phyloP scores from a whole-genome alignment of 2,113 vertebrate genomes.

The Sceloporus tristichus region DNA sequence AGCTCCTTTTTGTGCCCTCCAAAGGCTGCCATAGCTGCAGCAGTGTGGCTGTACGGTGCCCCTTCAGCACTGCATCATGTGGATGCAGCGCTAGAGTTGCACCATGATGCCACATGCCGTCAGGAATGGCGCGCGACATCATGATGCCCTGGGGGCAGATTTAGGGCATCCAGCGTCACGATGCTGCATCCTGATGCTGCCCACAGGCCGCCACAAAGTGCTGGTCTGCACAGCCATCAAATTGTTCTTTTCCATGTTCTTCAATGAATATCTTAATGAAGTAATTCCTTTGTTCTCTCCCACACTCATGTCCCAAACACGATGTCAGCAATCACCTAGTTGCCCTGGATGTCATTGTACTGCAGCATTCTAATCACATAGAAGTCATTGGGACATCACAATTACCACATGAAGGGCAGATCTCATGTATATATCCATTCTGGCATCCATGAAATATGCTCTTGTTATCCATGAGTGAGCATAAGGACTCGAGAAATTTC shows the following conservation, averaged over 20 bases:
- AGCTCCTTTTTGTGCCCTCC: too few relatives aligned
- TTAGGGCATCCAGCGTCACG: too few relatives aligned
- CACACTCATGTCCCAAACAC: neutral
- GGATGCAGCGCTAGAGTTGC: too few relatives aligned
- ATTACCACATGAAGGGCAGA: neutral
- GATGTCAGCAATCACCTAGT: neutral
- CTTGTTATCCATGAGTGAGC: constrained; percentile 1
- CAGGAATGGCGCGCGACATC: too few relatives aligned
- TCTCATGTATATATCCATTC: neutral
- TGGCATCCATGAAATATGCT: neutral
- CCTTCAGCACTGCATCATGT: too few relatives aligned
- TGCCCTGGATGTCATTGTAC: neutral
- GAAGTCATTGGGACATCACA: neutral
- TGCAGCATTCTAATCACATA: neutral
- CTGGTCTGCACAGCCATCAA: neutral
- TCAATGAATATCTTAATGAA: neutral
- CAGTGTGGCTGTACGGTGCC: too few relatives aligned
- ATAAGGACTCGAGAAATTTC: neutral
- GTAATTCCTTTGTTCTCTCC: neutral
- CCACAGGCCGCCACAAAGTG: too few relatives aligned
- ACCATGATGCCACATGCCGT: too few relatives aligned
- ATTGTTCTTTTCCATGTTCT: neutral
- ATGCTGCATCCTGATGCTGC: too few relatives aligned
- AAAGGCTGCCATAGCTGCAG: too few relatives aligned
- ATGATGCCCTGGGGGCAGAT: too few relatives aligned